These are phyloP conservation scores for Myiopsitta monachus DNA, from an alignment of 2,113 vertebrate genomes.

Conservation along the genomic window DNA sequence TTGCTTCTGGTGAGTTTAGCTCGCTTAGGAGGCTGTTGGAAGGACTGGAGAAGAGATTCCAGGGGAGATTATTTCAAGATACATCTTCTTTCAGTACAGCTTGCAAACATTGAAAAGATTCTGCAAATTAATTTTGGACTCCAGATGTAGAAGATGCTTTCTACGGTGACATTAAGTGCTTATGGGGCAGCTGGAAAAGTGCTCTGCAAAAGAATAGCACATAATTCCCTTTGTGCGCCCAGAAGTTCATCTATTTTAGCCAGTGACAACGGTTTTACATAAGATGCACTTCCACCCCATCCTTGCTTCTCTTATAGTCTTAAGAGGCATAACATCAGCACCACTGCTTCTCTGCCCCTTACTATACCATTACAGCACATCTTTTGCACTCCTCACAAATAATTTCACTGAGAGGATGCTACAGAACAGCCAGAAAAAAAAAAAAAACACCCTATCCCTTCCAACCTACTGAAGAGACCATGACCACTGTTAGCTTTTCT, in stretches of 20 bases:
- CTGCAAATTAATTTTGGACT: not conserved
- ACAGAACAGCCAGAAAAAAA: not conserved
- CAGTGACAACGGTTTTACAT: not conserved
- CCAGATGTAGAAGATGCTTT: not conserved
- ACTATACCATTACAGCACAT: not conserved
- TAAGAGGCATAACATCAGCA: not conserved
- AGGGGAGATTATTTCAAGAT: not conserved
- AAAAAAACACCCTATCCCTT: accelerated
- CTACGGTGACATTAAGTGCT: not conserved
- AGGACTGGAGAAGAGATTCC: not conserved
- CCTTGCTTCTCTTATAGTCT: not conserved
- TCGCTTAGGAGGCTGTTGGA: not conserved
- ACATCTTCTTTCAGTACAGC: not conserved
- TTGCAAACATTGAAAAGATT: not conserved
- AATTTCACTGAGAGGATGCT: not conserved
- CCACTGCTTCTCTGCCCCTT: not conserved
- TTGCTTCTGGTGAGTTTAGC: not conserved
- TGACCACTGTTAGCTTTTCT: not conserved
- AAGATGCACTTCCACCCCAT: not conserved
- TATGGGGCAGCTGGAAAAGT: not conserved
- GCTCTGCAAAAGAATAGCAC: not conserved
- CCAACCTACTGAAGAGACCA: not conserved
- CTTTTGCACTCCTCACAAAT: not conserved
- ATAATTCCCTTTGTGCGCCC: accelerated
- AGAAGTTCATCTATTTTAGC: not conserved